A percentile compares a stretch with the other conserved stretches of the same genome.
Evolutionary conservation across 2,113 vertebrate genomes (phyloP).

Genomic region (Saguinus imperator): DNA sequence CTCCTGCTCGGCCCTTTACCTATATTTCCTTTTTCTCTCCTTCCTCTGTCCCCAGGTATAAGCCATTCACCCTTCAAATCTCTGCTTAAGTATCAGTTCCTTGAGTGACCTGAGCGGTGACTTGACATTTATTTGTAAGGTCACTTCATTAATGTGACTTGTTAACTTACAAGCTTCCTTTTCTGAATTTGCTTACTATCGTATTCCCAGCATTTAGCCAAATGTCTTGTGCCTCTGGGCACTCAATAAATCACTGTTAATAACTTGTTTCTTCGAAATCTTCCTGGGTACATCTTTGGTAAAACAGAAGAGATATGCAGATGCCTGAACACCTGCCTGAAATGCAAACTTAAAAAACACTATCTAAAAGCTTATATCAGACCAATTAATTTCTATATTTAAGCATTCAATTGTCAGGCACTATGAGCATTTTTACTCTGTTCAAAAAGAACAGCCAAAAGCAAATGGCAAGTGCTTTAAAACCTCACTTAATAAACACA

Average conservation of each 20-base stretch:
- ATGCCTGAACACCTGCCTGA: background rate
- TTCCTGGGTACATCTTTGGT: background rate
- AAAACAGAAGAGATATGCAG: background rate
- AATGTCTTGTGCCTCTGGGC: background rate
- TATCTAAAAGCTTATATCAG: background rate
- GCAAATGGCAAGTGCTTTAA: background rate
- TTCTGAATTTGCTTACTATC: background rate
- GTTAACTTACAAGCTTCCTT: background rate
- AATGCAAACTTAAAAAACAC: background rate
- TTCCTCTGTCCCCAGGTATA: background rate
- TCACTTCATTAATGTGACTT: background rate
- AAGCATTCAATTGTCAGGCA: background rate
- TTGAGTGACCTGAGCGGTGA: background rate
- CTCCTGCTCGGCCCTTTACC: background rate
- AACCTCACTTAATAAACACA: background rate
- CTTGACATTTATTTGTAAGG: background rate
- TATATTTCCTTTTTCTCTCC: background rate
- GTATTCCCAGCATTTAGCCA: background rate
- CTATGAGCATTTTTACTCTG: background rate
- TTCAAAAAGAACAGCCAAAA: background rate
- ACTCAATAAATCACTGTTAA: background rate
- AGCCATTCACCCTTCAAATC: background rate
- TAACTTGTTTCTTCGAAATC: background rate
- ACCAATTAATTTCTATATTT: conserved; percentile 3
- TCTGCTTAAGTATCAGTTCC: background rate